A percentile compares a stretch with the other conserved stretches of the same genome.
These are phyloP conservation scores for Palaemon carinicauda DNA, from an alignment of 1,140 invertebrate species.

Conservation along the genomic window DNA sequence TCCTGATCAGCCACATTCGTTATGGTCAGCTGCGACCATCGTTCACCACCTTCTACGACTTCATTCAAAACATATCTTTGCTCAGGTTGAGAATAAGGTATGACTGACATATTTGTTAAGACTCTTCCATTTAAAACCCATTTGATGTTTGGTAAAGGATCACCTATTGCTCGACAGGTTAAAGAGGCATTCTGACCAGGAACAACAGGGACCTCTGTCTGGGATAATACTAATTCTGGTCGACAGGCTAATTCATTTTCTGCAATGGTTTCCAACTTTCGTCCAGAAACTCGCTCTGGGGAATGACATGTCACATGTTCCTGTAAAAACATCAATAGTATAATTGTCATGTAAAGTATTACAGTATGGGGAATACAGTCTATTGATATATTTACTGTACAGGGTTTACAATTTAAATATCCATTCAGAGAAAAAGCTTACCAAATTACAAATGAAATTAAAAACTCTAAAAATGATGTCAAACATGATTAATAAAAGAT, in stretches of 20 bases:
- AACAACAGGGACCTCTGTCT: conserved; percentile 74
- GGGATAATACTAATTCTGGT: conserved; percentile 72
- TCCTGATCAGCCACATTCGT: conserved; percentile 76
- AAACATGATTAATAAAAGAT: too few relatives aligned
- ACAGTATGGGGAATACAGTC: too few relatives aligned
- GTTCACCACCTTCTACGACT: conserved; percentile 64
- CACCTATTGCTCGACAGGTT: conserved; percentile 80
- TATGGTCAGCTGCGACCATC: conserved; percentile 82
- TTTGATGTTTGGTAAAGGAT: conserved; percentile 81
- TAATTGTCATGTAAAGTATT: not conserved
- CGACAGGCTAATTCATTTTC: conserved; percentile 78
- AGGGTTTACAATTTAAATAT: not conserved
- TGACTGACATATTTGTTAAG: conserved; percentile 66
- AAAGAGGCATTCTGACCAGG: conserved; percentile 80
- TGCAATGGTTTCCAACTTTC: conserved; percentile 74
- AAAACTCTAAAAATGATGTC: too few relatives aligned
- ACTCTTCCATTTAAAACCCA: conserved; percentile 83
- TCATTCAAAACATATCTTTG: conserved; percentile 46
- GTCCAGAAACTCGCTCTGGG: conserved; percentile 70
- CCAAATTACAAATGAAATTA: too few relatives aligned
- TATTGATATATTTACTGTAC: not conserved
- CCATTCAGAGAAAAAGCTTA: too few relatives aligned
- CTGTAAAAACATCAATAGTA: not conserved
- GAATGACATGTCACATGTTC: conserved; percentile 61
- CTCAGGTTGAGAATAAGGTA: conserved; percentile 38